Percentiles rank a stretch among this genome's conserved stretches.
Evolutionary conservation across 1,140 invertebrate species (phyloP).

Genomic region (Eciton burchellii): DNA sequence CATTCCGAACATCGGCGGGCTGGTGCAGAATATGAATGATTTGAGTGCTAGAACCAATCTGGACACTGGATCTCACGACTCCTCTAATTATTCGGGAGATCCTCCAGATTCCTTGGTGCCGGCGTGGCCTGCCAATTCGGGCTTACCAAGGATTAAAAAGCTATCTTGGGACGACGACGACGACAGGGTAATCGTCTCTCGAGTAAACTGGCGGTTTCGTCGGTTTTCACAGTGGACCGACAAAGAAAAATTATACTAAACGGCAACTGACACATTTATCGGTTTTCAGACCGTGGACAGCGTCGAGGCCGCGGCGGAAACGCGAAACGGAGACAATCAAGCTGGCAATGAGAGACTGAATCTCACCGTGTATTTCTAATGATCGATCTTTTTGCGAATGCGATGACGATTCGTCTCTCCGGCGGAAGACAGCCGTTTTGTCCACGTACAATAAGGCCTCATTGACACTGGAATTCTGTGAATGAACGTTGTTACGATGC

Average conservation of each 20-base stretch:
- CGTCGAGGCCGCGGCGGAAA: constrained; percentile 86
- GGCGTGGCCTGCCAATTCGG: constrained; percentile 86
- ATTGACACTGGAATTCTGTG: constrained; percentile 31
- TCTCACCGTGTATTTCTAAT: constrained; percentile 87
- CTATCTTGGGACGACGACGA: constrained; percentile 92
- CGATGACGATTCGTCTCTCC: constrained; percentile 2
- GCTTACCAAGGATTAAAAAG: constrained; percentile 89
- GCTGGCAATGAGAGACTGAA: constrained; percentile 84
- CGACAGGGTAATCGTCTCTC: constrained; percentile 77
- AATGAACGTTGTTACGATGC: constrained; percentile 10
- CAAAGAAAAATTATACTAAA: neutral
- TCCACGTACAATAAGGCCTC: constrained; percentile 37
- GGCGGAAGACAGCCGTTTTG: constrained; percentile 16
- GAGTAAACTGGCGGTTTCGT: neutral
- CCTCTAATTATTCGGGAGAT: constrained; percentile 82
- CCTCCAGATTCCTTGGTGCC: constrained; percentile 81
- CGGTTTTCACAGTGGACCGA: no score
- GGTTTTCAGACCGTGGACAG: constrained; percentile 86
- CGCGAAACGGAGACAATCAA: constrained; percentile 79
- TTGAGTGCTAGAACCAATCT: constrained; percentile 80
- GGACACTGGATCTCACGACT: constrained; percentile 81
- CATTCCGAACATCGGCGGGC: constrained; percentile 82
- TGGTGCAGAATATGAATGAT: constrained; percentile 84
- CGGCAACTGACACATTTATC: constrained; percentile 17
- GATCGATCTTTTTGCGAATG: constrained; percentile 43